Evolutionary conservation across 2,888 invertebrate genomes (phyloP).

Genomic region (Leptarthrus brevirostris): DNA sequence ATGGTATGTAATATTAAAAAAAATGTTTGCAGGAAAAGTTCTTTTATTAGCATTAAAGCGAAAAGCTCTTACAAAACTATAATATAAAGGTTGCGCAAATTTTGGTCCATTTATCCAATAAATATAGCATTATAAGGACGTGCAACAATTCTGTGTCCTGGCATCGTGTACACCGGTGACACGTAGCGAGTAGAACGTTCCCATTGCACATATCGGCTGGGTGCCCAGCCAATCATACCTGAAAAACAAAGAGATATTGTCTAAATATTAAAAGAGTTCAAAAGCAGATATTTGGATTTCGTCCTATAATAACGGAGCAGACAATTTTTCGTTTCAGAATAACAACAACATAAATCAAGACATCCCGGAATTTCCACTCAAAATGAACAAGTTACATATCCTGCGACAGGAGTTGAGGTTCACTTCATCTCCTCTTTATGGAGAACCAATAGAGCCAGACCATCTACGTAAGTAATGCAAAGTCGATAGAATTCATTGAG

Average conservation of each 20-base stretch:
- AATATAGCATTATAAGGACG: conserved; percentile 62
- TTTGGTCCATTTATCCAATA: no score
- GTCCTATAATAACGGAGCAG: conserved; percentile 19
- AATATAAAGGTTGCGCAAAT: no score
- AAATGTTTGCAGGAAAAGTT: no score
- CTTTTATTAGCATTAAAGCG: no score
- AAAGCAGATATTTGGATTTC: conserved; percentile 24
- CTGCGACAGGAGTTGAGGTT: conserved; percentile 1
- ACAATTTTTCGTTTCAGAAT: conserved; percentile 5
- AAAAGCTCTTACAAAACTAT: no score
- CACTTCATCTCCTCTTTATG: conserved; percentile 8
- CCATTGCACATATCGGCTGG: conserved; percentile 58
- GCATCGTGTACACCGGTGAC: conserved; percentile 63
- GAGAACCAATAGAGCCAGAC: neutral
- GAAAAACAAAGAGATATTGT: conserved; percentile 40
- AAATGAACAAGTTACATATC: conserved; percentile 41
- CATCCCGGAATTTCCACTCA: neutral
- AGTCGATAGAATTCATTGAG: conserved; percentile 3
- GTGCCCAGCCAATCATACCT: conserved; percentile 62
- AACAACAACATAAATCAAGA: conserved; percentile 49
- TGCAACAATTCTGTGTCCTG: conserved; percentile 61
- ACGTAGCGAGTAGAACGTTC: conserved; percentile 64
- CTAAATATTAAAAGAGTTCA: conserved; percentile 22
- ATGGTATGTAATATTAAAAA: no score
- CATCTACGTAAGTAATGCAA: conserved; percentile 26